Evolutionary conservation across 2,113 vertebrate genomes (phyloP).

Genomic region (Andinoacara biseriatus): DNA sequence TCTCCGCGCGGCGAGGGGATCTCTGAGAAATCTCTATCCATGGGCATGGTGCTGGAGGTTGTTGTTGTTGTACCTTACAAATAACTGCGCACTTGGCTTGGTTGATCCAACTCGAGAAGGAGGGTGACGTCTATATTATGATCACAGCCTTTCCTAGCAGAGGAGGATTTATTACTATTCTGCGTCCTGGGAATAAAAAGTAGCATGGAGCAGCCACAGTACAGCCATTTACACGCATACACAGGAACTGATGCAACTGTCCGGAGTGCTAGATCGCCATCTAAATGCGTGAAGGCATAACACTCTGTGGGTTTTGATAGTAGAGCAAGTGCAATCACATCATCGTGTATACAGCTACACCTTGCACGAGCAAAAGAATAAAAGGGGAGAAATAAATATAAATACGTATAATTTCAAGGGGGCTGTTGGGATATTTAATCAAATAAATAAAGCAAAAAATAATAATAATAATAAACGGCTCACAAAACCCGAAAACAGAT

Average conservation of each 20-base stretch:
- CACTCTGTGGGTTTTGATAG: not conserved
- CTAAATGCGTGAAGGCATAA: conserved; percentile 7
- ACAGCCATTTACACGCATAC: conserved; percentile 50
- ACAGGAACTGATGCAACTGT: conserved; percentile 72
- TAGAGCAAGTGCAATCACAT: not conserved
- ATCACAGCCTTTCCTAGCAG: conserved; percentile 65
- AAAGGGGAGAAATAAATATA: not conserved
- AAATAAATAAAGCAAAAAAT: not conserved
- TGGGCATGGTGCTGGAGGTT: conserved; percentile 74
- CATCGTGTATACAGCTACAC: not conserved
- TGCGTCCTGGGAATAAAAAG: conserved; percentile 66
- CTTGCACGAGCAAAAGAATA: accelerated
- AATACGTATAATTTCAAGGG: not conserved
- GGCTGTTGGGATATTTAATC: not conserved
- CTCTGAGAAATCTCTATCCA: conserved; percentile 68
- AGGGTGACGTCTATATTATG: conserved; percentile 83
- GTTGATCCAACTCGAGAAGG: conserved; percentile 67
- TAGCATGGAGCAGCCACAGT: conserved; percentile 50
- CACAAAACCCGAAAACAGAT: not conserved
- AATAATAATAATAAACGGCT: not conserved
- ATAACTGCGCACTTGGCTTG: conserved; percentile 82
- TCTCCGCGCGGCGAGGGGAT: conserved; percentile 53
- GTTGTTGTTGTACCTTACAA: conserved; percentile 76
- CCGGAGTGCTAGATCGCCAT: conserved; percentile 27
- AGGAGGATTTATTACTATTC: conserved; percentile 64